Evolutionary conservation across 2,113 vertebrate species (phyloP).

Genomic region (Leptosomus discolor): DNA sequence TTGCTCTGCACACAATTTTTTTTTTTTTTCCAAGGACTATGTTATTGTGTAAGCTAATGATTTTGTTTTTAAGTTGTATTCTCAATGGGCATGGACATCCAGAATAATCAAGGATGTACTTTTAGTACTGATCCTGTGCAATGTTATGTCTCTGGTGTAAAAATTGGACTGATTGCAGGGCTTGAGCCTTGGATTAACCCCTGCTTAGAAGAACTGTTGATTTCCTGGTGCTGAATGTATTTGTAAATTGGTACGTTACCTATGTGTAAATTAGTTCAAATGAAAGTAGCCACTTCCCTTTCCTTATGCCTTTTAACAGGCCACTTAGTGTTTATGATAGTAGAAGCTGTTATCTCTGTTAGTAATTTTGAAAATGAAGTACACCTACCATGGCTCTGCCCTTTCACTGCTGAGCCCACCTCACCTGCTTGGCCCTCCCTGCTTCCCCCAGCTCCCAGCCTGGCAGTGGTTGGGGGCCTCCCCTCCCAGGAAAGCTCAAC

Average conservation of each 20-base stretch:
- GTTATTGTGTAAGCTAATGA: slow-evolving; percentile 18
- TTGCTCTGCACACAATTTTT: neutral
- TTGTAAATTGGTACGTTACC: neutral
- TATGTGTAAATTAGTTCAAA: neutral
- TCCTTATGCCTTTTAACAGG: neutral
- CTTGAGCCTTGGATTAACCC: slow-evolving; percentile 20
- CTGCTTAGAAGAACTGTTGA: neutral
- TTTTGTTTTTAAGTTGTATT: slow-evolving; percentile 50
- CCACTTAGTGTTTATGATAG: neutral
- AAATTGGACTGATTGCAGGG: neutral
- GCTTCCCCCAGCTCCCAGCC: neutral
- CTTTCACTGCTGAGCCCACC: neutral
- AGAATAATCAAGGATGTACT: neutral
- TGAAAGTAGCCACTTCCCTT: neutral
- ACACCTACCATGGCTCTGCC: neutral
- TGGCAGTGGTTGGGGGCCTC: neutral
- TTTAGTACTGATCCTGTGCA: neutral
- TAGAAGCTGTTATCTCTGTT: neutral
- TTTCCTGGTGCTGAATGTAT: neutral
- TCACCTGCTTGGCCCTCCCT: neutral
- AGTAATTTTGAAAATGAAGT: neutral
- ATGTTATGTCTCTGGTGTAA: neutral
- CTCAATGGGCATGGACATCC: neutral
- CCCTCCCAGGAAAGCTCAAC: neutral
- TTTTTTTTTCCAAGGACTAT: neutral